Percentiles rank a stretch among this genome's conserved stretches.
Conservation (phyloP, 2,888 invertebrate genomes). For the Agrotis puta region DNA sequence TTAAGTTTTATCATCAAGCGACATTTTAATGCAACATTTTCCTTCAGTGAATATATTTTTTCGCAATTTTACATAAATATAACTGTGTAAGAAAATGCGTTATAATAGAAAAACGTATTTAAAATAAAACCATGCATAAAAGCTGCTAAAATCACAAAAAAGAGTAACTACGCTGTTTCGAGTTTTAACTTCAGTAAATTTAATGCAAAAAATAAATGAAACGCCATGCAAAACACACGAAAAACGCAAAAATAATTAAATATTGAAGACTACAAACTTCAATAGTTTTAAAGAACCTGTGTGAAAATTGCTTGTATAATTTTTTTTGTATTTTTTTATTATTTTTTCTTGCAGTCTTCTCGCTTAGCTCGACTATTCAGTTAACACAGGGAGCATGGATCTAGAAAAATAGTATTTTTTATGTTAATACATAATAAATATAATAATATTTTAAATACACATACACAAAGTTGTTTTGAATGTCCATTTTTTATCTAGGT, state of each 20-base stretch:
- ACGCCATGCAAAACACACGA: slow-evolving; percentile 65
- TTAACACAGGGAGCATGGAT: slow-evolving; percentile 96
- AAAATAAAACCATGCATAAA: slow-evolving; percentile 42
- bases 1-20: slow-evolving; percentile 24
- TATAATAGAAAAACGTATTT: background rate
- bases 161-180: background rate
- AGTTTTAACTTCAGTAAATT: background rate
- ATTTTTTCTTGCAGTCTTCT: slow-evolving; percentile 89
- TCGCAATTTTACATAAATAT: background rate
- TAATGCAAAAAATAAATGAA: slow-evolving; percentile 20
- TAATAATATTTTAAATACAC: background rate
- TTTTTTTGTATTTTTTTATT: slow-evolving; percentile 68
- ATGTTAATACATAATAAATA: slow-evolving; percentile 44
- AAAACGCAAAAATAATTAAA: slow-evolving; percentile 60
- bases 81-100: background rate
- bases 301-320: slow-evolving; percentile 76
- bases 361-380: slow-evolving; percentile 92
- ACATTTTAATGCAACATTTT: slow-evolving; percentile 49
- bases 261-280: slow-evolving; percentile 80
- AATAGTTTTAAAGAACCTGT: slow-evolving; percentile 84
- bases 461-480: slow-evolving; percentile 12
- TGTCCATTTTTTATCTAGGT: slow-evolving; percentile 35
- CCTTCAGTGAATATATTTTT: slow-evolving; percentile 60
- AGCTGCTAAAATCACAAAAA: slow-evolving; percentile 11
- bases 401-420: slow-evolving; percentile 87